Percentiles rank a stretch among this genome's conserved stretches.
phyloP scores from a whole-genome alignment of 2,888 invertebrate genomes.

The Mylabris sibirica region DNA sequence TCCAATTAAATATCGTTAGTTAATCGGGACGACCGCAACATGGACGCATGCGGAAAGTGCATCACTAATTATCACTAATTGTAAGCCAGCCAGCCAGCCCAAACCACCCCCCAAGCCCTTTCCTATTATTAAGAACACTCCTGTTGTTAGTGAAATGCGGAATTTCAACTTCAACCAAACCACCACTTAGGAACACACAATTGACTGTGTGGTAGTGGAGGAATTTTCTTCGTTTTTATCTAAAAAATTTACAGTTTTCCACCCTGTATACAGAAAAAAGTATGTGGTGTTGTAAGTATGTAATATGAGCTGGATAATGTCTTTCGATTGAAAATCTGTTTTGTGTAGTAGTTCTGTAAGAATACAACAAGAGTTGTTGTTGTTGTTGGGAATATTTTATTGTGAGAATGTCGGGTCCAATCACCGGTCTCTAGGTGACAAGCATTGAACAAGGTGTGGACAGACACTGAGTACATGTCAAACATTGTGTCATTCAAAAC shows the following conservation, averaged over 20 bases:
- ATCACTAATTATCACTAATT: conserved; percentile 60
- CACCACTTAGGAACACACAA: not conserved
- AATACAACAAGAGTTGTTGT: not conserved
- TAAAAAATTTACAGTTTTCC: too few species aligned
- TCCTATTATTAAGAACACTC: conserved; percentile 22
- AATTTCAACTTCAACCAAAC: conserved; percentile 11
- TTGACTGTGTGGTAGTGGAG: not conserved
- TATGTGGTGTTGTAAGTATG: not conserved
- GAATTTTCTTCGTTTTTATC: not conserved
- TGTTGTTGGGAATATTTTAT: conserved; percentile 42
- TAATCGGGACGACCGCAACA: conserved; percentile 55
- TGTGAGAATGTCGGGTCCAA: conserved; percentile 57
- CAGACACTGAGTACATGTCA: conserved; percentile 58
- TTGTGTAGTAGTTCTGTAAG: too few species aligned
- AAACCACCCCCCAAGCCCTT: conserved; percentile 29
- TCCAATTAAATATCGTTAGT: conserved; percentile 58
- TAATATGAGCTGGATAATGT: not conserved
- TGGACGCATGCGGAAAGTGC: conserved; percentile 44
- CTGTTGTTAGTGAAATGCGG: not conserved
- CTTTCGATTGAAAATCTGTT: not conserved
- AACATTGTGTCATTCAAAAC: conserved; percentile 56
- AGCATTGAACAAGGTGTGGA: conserved; percentile 59
- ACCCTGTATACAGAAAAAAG: not conserved
- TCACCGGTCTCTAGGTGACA: conserved; percentile 54
- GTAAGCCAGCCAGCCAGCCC: conserved; percentile 51